A percentile compares a stretch with the other conserved stretches of the same genome.
These are phyloP conservation scores for Scaptomyza montana DNA, from an alignment of 1,140 invertebrate species.

Conservation along the genomic window DNA sequence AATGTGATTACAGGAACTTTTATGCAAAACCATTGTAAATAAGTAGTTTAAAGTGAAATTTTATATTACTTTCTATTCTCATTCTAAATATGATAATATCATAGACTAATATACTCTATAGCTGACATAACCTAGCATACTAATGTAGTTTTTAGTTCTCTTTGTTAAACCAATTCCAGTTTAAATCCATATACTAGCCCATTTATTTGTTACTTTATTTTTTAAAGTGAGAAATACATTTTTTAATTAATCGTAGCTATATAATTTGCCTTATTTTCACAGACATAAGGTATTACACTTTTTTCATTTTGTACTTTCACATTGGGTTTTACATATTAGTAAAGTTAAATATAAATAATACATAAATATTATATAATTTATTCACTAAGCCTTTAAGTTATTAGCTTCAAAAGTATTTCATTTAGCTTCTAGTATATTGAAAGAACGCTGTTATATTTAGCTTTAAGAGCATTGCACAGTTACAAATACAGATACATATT, in stretches of 20 bases:
- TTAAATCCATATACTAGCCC: neutral
- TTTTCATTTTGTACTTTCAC: slow-evolving; percentile 64
- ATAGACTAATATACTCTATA: no score
- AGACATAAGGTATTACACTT: slow-evolving; percentile 17
- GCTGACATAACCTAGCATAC: neutral
- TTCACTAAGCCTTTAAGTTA: slow-evolving; percentile 50
- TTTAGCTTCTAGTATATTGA: slow-evolving; percentile 19
- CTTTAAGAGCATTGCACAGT: slow-evolving; percentile 59
- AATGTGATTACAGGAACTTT: slow-evolving; percentile 34
- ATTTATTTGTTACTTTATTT: neutral
- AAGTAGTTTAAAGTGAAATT: no score
- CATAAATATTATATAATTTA: slow-evolving; percentile 10
- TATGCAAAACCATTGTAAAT: no score
- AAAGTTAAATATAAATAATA: slow-evolving; percentile 30
- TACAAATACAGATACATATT: slow-evolving; percentile 39
- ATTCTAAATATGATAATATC: neutral
- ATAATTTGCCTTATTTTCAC: slow-evolving; percentile 8
- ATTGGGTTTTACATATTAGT: slow-evolving; percentile 18
- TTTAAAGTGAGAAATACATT: no score
- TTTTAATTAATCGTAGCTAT: neutral
- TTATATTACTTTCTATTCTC: neutral
- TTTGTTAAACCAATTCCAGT: neutral
- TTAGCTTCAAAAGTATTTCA: slow-evolving; percentile 33
- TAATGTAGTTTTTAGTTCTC: slow-evolving; percentile 26
- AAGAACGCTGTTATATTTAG: slow-evolving; percentile 9